Conservation (phyloP, 1,140 invertebrate species). For the Bombus polaris region DNA sequence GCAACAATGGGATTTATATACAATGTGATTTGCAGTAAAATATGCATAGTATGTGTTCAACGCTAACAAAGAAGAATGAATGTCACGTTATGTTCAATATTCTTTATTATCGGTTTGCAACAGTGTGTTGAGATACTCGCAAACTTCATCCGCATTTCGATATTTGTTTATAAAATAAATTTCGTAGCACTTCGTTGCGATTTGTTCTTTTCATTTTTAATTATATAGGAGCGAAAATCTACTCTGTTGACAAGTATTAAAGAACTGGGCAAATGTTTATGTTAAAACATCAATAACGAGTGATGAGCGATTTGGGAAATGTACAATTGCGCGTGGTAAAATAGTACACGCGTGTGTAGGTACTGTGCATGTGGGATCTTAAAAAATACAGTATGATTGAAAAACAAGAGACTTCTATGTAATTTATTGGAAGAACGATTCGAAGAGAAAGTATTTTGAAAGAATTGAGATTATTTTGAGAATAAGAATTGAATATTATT, state of each 20-base stretch:
- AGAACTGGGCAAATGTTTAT: background rate
- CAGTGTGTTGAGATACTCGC: background rate
- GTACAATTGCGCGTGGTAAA: no score
- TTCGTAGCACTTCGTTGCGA: background rate
- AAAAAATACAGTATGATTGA: no score
- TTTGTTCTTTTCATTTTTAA: background rate
- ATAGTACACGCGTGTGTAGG: no score
- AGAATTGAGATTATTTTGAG: no score
- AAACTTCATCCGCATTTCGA: background rate
- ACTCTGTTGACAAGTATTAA: background rate
- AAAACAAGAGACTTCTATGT: no score
- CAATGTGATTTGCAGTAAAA: conserved; percentile 12
- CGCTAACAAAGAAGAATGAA: background rate
- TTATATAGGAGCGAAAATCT: background rate
- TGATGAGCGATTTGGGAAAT: background rate
- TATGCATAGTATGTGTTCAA: background rate
- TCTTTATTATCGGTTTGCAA: background rate
- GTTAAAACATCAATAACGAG: background rate
- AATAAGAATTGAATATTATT: no score
- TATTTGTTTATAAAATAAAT: background rate
- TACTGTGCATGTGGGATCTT: no score
- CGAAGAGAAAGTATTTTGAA: no score
- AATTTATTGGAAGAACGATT: no score
- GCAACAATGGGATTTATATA: conserved; percentile 4
- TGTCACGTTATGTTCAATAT: background rate